Evolutionary conservation across 1,140 invertebrate genomes (phyloP).

Genomic region (Orius insidiosus): DNA sequence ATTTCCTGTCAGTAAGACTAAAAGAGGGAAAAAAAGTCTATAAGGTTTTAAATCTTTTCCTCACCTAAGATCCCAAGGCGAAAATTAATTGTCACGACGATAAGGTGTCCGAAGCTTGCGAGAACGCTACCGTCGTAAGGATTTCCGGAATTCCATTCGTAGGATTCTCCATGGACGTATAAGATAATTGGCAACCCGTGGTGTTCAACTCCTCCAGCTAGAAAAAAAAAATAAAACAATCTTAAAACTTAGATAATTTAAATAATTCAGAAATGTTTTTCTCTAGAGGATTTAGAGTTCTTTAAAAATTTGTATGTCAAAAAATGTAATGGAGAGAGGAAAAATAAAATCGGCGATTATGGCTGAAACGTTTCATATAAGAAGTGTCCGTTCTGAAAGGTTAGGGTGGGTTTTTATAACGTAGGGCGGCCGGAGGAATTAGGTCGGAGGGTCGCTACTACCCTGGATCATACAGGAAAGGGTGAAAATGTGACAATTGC

Average conservation of each 20-base stretch:
- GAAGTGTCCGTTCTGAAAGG: background rate
- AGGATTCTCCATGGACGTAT: conserved; percentile 88
- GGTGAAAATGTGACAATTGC: too few species aligned
- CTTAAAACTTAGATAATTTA: too few species aligned
- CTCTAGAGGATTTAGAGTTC: too few species aligned
- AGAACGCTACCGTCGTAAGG: conserved; percentile 85
- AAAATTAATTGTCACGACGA: conserved; percentile 94
- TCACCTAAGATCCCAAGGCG: conserved; percentile 84
- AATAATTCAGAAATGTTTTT: too few species aligned
- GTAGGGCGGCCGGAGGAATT: conserved; percentile 2
- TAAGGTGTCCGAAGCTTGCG: conserved; percentile 74
- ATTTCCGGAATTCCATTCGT: conserved; percentile 86
- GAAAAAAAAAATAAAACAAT: conserved; percentile 10
- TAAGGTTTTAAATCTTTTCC: conserved; percentile 25
- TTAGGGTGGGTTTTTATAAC: background rate
- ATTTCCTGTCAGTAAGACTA: background rate
- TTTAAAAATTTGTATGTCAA: too few species aligned
- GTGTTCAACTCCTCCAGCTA: conserved; percentile 16
- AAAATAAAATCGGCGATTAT: too few species aligned
- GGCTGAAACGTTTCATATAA: background rate
- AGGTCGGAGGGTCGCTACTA: background rate
- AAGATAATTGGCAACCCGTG: conserved; percentile 52
- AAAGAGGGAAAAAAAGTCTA: background rate
- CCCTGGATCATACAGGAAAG: background rate
- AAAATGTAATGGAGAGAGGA: background rate